A percentile compares a stretch with the other conserved stretches of the same genome.
Evolutionary conservation across 2,888 invertebrate genomes (phyloP).

Genomic region (Paralinhomoeus sp.): DNA sequence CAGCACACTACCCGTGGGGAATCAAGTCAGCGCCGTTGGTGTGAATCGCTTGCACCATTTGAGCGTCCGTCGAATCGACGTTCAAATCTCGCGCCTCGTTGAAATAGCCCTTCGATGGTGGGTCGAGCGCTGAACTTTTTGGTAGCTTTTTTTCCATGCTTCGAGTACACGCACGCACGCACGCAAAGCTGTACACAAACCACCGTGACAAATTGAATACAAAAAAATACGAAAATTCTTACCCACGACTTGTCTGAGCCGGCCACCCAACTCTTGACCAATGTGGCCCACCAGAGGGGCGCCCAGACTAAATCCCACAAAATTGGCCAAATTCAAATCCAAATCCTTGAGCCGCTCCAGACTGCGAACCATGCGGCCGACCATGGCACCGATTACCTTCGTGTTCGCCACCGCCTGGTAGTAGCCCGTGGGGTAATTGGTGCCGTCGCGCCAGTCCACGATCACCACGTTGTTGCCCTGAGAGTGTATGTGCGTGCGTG

Average conservation of each 20-base stretch:
- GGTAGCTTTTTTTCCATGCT: background rate
- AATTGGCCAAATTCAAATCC: background rate
- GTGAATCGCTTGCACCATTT: constrained; percentile 22
- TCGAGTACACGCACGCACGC: too few species aligned
- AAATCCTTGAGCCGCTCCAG: constrained; percentile 22
- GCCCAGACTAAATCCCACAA: constrained; percentile 5
- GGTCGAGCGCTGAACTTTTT: constrained; percentile 15
- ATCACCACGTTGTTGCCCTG: constrained; percentile 3
- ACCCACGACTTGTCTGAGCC: background rate
- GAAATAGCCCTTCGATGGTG: constrained; percentile 17
- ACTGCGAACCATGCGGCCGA: constrained; percentile 42
- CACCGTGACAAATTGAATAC: too few species aligned
- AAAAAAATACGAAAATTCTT: background rate
- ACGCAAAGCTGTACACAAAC: too few species aligned
- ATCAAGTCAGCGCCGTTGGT: constrained; percentile 18
- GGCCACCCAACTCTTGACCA: background rate
- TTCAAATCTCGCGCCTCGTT: constrained; percentile 9
- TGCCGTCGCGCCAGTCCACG: background rate
- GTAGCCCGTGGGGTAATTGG: constrained; percentile 56
- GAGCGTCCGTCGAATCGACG: constrained; percentile 18
- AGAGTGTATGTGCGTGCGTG: too few species aligned
- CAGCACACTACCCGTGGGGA: too few species aligned
- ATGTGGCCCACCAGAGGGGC: background rate
- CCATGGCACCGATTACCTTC: constrained; percentile 56
- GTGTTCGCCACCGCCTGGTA: constrained; percentile 76